Evolutionary conservation across 2,797 vertebrate genomes (phyloP).

Genomic region (Staurois parvus): DNA sequence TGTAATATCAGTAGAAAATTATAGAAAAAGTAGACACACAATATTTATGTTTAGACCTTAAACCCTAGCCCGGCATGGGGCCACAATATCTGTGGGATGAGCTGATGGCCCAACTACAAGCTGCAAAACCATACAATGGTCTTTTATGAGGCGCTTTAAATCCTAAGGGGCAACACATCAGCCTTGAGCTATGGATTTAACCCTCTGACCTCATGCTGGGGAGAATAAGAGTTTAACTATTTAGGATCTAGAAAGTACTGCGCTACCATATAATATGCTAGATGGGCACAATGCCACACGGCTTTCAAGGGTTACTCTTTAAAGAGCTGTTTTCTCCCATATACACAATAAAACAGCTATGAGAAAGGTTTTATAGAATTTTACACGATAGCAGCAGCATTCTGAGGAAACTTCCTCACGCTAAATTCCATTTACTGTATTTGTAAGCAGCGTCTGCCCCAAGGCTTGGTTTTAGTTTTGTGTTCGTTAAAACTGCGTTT

Average conservation of each 20-base stretch:
- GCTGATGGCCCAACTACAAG: conserved; percentile 3
- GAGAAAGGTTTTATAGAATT: conserved; percentile 20
- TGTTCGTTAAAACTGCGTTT: not conserved
- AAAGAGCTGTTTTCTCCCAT: conserved; percentile 4
- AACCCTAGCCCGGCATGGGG: not conserved
- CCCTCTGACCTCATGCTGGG: conserved; percentile 50
- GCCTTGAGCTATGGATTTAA: conserved; percentile 54
- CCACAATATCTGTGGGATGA: conserved; percentile 15
- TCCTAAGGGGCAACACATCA: conserved; percentile 30
- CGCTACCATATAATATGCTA: not conserved
- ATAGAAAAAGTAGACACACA: not conserved
- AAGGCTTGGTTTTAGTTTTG: conserved; percentile 8
- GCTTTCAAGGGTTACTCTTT: conserved; percentile 10
- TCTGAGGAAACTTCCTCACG: not conserved
- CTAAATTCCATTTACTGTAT: not conserved
- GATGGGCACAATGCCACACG: not conserved
- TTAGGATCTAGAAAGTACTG: not conserved
- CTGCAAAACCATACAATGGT: conserved; percentile 34
- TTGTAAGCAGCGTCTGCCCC: not conserved
- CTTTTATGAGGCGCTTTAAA: conserved; percentile 52
- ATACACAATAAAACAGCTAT: conserved; percentile 27
- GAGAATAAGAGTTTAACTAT: conserved; percentile 39
- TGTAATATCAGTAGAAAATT: not conserved
- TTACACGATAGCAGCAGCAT: conserved; percentile 23
- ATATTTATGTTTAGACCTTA: conserved; percentile 18